Evolutionary conservation across 2,888 invertebrate species (phyloP), one percentile per base, ranked within the genome.

Genomic region (Philereme transversata): DNA sequence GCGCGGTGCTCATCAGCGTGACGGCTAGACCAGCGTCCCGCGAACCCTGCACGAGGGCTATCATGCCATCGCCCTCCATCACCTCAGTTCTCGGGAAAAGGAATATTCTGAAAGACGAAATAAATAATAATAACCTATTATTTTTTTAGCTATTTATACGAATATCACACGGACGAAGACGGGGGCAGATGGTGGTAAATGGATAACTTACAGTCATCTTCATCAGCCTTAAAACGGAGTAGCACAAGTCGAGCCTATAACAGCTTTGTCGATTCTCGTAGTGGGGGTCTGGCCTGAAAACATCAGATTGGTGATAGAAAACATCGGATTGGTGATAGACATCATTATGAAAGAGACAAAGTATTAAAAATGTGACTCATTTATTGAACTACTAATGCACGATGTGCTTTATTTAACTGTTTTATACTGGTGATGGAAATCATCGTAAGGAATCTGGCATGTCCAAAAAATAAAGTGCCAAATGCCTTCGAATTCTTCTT

Each of bases 31-130:
- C 81, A 0, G 79, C 69, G 38, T 77, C 71, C 4, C 60, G 61
- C 43, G 79, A 62, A 0, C 76, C 77, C 6, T 76, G 74, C 4
- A 84, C 74, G 36, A 85, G 68, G 5, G 84, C 82, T 46, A 83
- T 77, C 71, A 82, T 57, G 8, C 78, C 75, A 49, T 77, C 76
- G 5, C 68, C 76, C 43, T 77, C 81, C 86, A 84, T 84, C 6
- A 10, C 11, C 3, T 57, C 71, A 69, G 22, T 58, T 68, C 4
- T 36, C 35, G 1, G 72, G 73, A 0, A 73, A 60, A 3, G 81
- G 78, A 10, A 79, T 72, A 48, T 73, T 68, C 82, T 82, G 75
- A 0, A 66, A 0, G 22, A 22, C 22, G 22, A 22, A 22, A 22
- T 22, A 2, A 22, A 22, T 22, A 68, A 69, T 2, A 38, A 7